Conservation (phyloP, 2,888 invertebrate genomes). For the Eupithecia abbreviata region DNA sequence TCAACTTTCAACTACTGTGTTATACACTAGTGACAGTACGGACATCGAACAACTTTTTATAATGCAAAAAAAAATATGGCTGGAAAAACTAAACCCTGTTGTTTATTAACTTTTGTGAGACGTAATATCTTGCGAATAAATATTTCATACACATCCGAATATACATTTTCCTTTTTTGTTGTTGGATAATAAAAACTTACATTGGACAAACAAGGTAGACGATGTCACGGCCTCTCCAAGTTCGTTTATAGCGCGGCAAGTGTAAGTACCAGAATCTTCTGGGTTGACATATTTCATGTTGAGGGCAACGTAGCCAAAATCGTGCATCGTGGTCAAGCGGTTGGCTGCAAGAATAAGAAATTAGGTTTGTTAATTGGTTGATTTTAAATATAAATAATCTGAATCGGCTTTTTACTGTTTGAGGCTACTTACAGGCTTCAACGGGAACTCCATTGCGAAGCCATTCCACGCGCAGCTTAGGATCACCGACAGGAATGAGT, state of each 20-base stretch:
- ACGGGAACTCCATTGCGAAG: conserved; percentile 95
- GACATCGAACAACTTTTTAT: no score
- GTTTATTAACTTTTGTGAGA: no score
- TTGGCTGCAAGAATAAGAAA: conserved; percentile 84
- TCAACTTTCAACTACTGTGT: no score
- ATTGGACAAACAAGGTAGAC: conserved; percentile 94
- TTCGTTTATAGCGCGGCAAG: conserved; percentile 95
- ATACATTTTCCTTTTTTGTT: not conserved
- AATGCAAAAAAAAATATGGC: no score
- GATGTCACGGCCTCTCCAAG: conserved; percentile 97
- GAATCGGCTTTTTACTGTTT: not conserved
- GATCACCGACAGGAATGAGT: conserved; percentile 96
- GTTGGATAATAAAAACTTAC: conserved; percentile 76
- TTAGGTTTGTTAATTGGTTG: not conserved
- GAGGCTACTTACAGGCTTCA: conserved; percentile 88
- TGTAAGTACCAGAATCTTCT: conserved; percentile 98
- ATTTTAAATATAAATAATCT: not conserved
- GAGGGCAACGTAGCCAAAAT: conserved; percentile 98
- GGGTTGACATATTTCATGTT: conserved; percentile 97
- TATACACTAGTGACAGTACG: no score
- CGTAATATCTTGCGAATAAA: no score
- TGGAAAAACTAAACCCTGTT: no score
- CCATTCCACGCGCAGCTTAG: conserved; percentile 97
- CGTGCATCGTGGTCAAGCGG: conserved; percentile 96
- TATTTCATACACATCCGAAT: no score